Evolutionary conservation across 2,113 vertebrate species (phyloP), one percentile per base, ranked within the genome.

Genomic region (Salvator merianae): DNA sequence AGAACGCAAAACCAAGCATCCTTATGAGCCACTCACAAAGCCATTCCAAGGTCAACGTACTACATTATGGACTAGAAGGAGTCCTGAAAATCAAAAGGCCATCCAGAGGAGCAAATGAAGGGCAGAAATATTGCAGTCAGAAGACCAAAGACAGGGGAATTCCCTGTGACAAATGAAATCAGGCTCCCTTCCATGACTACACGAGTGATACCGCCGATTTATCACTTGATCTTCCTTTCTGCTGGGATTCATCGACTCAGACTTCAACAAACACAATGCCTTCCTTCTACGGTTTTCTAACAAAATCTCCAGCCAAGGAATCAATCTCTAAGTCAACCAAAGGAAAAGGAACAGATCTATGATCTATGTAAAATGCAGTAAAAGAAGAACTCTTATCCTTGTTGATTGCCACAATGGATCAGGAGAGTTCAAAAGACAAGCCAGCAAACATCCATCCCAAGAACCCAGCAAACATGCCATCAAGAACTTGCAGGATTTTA

Each of bases 141-240:
- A 30, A 66, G 32, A 30, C 30, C 40, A 2, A 68, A 36, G 30
- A 26, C 34, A 18, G 68, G 68, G 76, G 40, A 73, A 79, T 72
- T 34, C 83, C 83, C 77, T 36, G 69, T 63, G 83, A 85, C 36
- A 85, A 79, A 79, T 50, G 9, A 14, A 34, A 34, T 73, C 36
- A 62, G 66, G 20, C 30, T 71, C 9, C 18, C 70, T 82, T 40
- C 70, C 36, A 13, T 59, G 70, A 63, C 28, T 16, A n/a, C 34
- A 43, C 20, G 18, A 59, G 55, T n/a, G 63, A 5, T 9, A 10
- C 28, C 9, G 34, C 20, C 40, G 18, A 36, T 32, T 38, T 38
- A 36, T 9, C 34, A 9, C 10, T 1, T 0, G n/a, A 66, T 70
- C 7, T 34, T 53, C 28, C 50, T 14, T 30, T 30, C 22, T 28